These are phyloP conservation scores for Copidosoma floridanum DNA, from an alignment of 1,140 invertebrate genomes.

Conservation along the genomic window DNA sequence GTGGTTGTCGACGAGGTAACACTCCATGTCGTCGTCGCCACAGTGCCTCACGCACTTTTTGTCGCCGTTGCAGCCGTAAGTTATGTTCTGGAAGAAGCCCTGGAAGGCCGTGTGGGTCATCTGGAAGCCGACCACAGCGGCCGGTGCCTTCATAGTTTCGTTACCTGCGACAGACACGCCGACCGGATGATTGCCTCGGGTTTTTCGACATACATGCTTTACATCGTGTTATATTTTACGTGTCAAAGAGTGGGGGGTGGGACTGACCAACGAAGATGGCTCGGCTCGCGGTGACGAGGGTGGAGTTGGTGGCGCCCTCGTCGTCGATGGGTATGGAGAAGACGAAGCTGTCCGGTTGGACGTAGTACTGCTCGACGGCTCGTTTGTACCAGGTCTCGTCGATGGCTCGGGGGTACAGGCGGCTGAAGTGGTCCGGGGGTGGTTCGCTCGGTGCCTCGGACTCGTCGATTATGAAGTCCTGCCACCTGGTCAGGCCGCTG, in stretches of 20 bases:
- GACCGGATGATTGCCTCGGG: neutral
- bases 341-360: constrained; percentile 79
- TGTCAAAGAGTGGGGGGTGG: too few relatives aligned
- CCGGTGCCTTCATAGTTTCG: constrained; percentile 65
- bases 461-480: constrained; percentile 65
- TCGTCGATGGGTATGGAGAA: constrained; percentile 82
- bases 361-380: constrained; percentile 85
- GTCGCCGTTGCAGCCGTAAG: constrained; percentile 42
- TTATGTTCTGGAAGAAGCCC: constrained; percentile 77
- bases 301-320: constrained; percentile 63
- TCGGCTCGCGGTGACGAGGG: constrained; percentile 81
- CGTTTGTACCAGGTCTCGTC: constrained; percentile 92
- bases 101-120: constrained; percentile 77
- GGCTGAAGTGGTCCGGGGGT: constrained; percentile 48
- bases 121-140: constrained; percentile 89
- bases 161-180: constrained; percentile 44
- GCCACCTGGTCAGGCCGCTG: constrained; percentile 85
- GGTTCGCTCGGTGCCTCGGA: constrained; percentile 19
- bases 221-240: too few relatives aligned
- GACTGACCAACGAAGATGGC: constrained; percentile 72
- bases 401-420: constrained; percentile 63
- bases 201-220: neutral
- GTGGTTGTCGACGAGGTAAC: constrained; percentile 86
- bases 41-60: constrained; percentile 67
- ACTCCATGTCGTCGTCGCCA: constrained; percentile 70